Evolutionary conservation across 2,888 invertebrate species (phyloP), one percentile per base, ranked within the genome.

Genomic region (Taenaris catops): DNA sequence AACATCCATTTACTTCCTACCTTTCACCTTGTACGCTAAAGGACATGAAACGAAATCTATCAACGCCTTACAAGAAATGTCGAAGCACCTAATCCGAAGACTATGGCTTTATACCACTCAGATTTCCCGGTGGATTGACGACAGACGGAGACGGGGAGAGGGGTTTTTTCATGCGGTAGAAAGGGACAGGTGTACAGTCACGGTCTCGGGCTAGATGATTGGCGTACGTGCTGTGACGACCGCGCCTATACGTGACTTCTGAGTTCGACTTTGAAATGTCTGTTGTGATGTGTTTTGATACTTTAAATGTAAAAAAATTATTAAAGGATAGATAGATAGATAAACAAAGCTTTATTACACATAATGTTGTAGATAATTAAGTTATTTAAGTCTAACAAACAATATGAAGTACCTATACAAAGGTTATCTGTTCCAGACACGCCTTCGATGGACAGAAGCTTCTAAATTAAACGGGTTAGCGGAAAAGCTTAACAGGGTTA

Each of bases 161-260:
- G 8, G 19, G n/a, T n/a, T 21, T 24, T 31, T 2, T 1, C 1
- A 5, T 41, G 19, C 3, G 58, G 31, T 49, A 32, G 62, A 74
- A 44, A 45, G 68, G 58, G 74, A 70, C 41, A 26, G 59, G 19
- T 44, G 52, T 67, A 70, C 68, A 79, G 80, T 79, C 76, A 80
- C 74, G 72, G 74, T 65, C 63, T 67, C 68, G 72, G 71, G 72
- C 74, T 62, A 68, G 79, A 81, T 80, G 83, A 84, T 84, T 79
- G 79, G 74, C 70, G 71, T 78, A 83, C 83, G 83, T 84, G 84
- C 73, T 58, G 59, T 63, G 63, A 58, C 69, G 72, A 76, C 80
- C 83, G 78, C 83, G 59, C 58, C 57, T 65, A 58, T 71, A 80
- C 81, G 83, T 83, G 83, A 81, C 80, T 75, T 64, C 61, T 57